Percentiles rank a stretch among this genome's conserved stretches.
These are phyloP conservation scores for Callipepla californica DNA, from an alignment of 2,113 vertebrate species.

Conservation along the genomic window DNA sequence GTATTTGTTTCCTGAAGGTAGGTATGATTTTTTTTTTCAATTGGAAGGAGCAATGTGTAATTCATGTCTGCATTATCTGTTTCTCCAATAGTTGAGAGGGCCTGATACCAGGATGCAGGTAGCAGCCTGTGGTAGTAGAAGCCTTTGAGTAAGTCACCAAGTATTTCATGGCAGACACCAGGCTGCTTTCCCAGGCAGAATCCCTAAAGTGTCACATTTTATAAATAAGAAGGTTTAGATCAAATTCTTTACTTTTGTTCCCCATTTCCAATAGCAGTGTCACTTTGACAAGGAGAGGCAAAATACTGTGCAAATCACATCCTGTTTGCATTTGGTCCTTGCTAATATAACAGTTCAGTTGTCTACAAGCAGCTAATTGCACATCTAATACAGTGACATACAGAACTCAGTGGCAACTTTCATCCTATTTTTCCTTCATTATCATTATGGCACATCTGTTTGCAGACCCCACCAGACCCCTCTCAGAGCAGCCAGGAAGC, in stretches of 20 bases:
- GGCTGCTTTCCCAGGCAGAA: background rate
- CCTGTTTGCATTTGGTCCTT: background rate
- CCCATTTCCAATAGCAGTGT: background rate
- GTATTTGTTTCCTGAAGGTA: background rate
- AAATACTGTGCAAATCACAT: background rate
- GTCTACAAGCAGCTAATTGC: background rate
- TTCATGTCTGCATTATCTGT: background rate
- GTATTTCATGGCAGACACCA: background rate
- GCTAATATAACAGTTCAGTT: background rate
- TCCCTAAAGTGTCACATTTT: background rate
- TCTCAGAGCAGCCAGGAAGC: rapidly evolving
- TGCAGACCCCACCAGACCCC: background rate
- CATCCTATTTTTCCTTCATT: background rate
- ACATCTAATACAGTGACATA: background rate
- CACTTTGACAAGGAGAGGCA: background rate
- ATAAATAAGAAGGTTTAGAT: background rate
- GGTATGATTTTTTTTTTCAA: background rate
- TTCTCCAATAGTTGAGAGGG: background rate
- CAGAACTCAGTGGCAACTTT: background rate
- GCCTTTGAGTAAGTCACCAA: background rate
- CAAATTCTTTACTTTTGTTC: background rate
- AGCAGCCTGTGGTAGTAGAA: background rate
- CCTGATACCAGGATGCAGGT: background rate
- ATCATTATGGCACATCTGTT: rapidly evolving
- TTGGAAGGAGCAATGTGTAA: rapidly evolving